A percentile compares a stretch with the other conserved stretches of the same genome.
phyloP scores from a whole-genome alignment of 2,888 invertebrate genomes.

The Blera fallax region DNA sequence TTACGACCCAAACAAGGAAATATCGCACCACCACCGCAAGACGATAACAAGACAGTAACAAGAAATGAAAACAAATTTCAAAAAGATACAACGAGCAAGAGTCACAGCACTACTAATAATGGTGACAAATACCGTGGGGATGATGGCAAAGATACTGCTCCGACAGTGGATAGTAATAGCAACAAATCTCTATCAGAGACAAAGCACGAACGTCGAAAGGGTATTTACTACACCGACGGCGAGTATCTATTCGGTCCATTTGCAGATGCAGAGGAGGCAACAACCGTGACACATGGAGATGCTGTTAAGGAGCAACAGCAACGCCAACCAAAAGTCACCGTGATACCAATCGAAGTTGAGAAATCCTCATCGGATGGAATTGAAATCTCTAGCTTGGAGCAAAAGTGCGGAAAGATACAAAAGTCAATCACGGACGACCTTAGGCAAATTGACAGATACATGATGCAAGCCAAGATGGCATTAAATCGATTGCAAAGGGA shows the following conservation, averaged over 20 bases:
- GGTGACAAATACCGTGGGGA: slow-evolving; percentile 63
- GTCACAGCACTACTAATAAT: slow-evolving; percentile 41
- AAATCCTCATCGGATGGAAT: slow-evolving; percentile 48
- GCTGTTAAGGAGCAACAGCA: slow-evolving; percentile 12
- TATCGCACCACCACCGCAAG: slow-evolving; percentile 41
- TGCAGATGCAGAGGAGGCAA: slow-evolving; percentile 17
- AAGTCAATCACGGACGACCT: slow-evolving; percentile 80
- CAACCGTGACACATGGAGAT: background rate
- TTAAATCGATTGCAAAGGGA: slow-evolving; percentile 74
- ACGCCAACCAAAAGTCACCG: slow-evolving; percentile 54
- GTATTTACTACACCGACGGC: slow-evolving; percentile 76
- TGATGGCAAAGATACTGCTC: slow-evolving; percentile 26
- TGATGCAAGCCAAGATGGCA: slow-evolving; percentile 80
- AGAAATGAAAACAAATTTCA: slow-evolving; percentile 68
- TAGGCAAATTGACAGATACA: slow-evolving; percentile 80
- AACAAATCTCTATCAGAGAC: slow-evolving; percentile 67
- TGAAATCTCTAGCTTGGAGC: slow-evolving; percentile 77
- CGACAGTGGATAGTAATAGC: slow-evolving; percentile 33
- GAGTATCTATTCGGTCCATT: slow-evolving; percentile 76
- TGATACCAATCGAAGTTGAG: slow-evolving; percentile 63
- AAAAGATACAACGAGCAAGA: slow-evolving; percentile 45
- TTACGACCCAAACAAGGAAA: slow-evolving; percentile 66
- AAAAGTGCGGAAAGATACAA: slow-evolving; percentile 79
- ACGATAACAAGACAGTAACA: slow-evolving; percentile 63
- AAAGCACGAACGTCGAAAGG: slow-evolving; percentile 72